Percentiles rank a stretch among this genome's conserved stretches.
Evolutionary conservation across 2,888 invertebrate species (phyloP).

Genomic region (Drosophila cognata): DNA sequence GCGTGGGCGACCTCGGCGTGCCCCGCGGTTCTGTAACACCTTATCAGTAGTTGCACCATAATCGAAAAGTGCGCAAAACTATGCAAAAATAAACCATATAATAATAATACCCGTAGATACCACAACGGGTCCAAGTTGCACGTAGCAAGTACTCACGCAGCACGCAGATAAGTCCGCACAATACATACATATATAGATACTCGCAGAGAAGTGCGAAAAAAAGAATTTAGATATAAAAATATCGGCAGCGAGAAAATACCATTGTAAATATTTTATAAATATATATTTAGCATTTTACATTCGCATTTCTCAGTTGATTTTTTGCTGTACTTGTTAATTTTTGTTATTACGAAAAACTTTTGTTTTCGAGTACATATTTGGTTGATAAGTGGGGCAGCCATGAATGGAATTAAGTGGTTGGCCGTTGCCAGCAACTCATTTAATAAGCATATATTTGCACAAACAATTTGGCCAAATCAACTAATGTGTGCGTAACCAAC

Average conservation of each 20-base stretch:
- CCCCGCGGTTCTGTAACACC: conserved; percentile 43
- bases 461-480: conserved; percentile 69
- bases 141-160: conserved; percentile 45
- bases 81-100: conserved; percentile 20
- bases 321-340: not conserved
- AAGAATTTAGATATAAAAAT: conserved; percentile 4
- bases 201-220: conserved; percentile 6
- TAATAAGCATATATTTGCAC: conserved; percentile 59
- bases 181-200: conserved; percentile 14
- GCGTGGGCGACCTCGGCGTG: conserved; percentile 45
- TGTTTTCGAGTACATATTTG: conserved; percentile 7
- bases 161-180: conserved; percentile 1
- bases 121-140: conserved; percentile 47
- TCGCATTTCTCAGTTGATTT: not conserved
- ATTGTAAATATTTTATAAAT: conserved; percentile 25
- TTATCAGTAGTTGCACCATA: conserved; percentile 49
- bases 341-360: conserved; percentile 12
- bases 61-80: conserved; percentile 36
- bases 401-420: conserved; percentile 47
- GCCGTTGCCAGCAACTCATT: conserved; percentile 40
- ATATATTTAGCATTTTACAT: conserved; percentile 11
- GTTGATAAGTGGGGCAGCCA: conserved; percentile 12
- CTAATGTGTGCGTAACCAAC: conserved; percentile 44
- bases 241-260: conserved; percentile 12
- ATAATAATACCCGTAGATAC: conserved; percentile 18